Conservation (phyloP, 1,140 invertebrate species). For the Parasteatoda tepidariorum region DNA sequence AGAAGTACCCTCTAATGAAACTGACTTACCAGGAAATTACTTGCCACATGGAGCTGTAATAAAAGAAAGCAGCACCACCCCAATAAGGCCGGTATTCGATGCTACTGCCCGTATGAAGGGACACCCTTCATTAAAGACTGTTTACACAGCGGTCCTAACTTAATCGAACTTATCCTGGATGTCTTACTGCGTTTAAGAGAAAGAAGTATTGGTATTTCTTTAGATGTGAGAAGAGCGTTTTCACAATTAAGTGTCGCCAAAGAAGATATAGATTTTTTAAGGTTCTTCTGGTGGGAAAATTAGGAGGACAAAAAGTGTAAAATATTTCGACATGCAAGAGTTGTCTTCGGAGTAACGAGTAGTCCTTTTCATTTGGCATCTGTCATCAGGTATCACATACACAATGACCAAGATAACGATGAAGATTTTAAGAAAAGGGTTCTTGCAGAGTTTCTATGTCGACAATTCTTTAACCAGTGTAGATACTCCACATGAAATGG, state of each 20-base stretch:
- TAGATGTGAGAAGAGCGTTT: slow-evolving; percentile 23
- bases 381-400: neutral
- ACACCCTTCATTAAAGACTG: neutral
- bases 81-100: slow-evolving; percentile 23
- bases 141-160: neutral
- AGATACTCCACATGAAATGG: neutral
- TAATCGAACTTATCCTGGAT: neutral
- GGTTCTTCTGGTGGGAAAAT: neutral
- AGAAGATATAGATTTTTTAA: slow-evolving; percentile 2
- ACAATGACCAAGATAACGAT: too few relatives aligned
- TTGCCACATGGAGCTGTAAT: slow-evolving; percentile 26
- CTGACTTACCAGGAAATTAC: neutral
- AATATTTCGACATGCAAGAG: slow-evolving; percentile 11
- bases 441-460: neutral
- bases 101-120: neutral
- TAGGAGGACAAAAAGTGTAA: neutral
- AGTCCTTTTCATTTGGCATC: neutral
- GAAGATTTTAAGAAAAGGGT: neutral
- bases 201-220: too few relatives aligned
- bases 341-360: slow-evolving; percentile 18
- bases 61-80: neutral
- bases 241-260: neutral
- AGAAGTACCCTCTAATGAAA: slow-evolving; percentile 6
- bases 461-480: slow-evolving; percentile 13
- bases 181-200: neutral